Base-by-base conservation (phyloP, 1,140 invertebrate genomes). In the Theocolax elegans region DNA sequence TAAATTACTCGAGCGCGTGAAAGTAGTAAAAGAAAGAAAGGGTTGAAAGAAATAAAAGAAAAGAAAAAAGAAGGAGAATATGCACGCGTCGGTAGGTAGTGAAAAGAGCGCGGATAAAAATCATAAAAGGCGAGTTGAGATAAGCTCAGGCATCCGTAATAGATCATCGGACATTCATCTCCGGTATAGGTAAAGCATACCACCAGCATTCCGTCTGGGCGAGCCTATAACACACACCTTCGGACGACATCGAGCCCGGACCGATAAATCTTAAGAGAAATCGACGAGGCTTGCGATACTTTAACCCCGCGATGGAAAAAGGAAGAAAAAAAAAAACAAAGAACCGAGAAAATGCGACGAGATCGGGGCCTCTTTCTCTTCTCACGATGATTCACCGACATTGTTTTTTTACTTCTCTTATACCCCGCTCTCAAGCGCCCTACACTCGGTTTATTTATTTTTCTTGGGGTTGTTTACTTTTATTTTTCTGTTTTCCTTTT, bases 241-340 rank as follows among this genome's bases (percentile, higher is more conserved):
- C 42, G 42, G 42, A 44, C 42, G 42, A n/a, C n/a, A 25, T 15
- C 9, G 25, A 25, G 25, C 51, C 7, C 51, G 27, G 27, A 6
- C 19, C 56, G 44, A 67, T 67, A 67, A 59, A 67, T 67, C 53
- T 67, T 35, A 10, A 2, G 25, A 17, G 29, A 21, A 67, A 67
- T 59, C 54, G 42, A 67, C 35, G 25, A 54, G 40, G n/a, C 31
- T 2, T 10, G 7, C 9, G 15, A 40, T 59, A 27, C 12, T 44
- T 59, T 40, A 58, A 40, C 29, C 29, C 42, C n/a, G 3, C 42
- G 3, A 12, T 15, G 10, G 31, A 9, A n/a, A 44, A 44, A 44
- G 7, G 13, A 15, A n/a, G 15, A 46, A 19, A 15, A 46, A 46
- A 46, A 46, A 19, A n/a, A 46, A 6, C 6, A 35, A 10, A 35